These are phyloP conservation scores for Spheniscus mendiculus DNA, from an alignment of 2,113 vertebrate genomes.

Conservation along the genomic window DNA sequence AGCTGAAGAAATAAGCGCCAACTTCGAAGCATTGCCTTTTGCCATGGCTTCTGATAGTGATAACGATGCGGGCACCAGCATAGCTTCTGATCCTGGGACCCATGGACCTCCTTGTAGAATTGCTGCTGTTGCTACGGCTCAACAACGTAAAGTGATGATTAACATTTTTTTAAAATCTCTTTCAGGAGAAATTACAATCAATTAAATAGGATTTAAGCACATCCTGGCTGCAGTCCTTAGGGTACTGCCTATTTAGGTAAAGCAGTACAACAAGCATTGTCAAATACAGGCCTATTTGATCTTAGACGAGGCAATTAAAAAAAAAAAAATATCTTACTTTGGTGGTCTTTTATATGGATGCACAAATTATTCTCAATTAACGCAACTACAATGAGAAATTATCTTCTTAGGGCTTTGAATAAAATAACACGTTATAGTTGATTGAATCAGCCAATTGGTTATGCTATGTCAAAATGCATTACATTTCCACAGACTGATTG, in stretches of 20 bases:
- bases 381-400: neutral
- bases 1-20: constrained; percentile 96
- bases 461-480: neutral
- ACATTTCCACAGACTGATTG: neutral
- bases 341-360: neutral
- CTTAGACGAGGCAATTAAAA: neutral
- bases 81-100: constrained; percentile 91
- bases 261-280: neutral
- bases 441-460: neutral
- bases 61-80: constrained; percentile 94
- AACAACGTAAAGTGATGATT: constrained; percentile 83
- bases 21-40: constrained; percentile 96
- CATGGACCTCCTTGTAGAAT: constrained; percentile 95
- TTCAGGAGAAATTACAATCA: neutral
- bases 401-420: neutral
- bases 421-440: neutral
- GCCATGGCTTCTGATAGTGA: constrained; percentile 99
- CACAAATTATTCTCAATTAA: neutral
- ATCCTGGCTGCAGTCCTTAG: neutral
- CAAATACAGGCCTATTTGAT: neutral
- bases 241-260: neutral
- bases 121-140: constrained; percentile 88
- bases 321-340: neutral
- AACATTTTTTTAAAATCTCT: neutral
- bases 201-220: neutral